phyloP scores from a whole-genome alignment of 2,113 vertebrate genomes.

The Electrona antarctica region DNA sequence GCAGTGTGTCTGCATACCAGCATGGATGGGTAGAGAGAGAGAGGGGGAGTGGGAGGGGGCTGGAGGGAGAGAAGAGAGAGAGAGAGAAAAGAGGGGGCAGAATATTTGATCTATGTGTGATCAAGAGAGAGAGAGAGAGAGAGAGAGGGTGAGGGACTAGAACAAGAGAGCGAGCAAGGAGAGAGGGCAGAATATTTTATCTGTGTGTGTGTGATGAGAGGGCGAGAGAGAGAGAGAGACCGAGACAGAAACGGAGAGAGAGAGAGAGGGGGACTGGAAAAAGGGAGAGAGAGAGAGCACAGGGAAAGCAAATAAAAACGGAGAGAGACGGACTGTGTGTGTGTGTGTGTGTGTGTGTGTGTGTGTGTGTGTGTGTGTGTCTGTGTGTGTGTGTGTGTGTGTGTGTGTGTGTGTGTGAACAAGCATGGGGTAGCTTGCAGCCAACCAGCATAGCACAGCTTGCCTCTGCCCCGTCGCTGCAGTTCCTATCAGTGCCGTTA shows the following conservation, averaged over 20 bases:
- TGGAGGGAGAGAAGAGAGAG: conserved; percentile 73
- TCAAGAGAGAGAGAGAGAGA: conserved; percentile 41
- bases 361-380: too few relatives aligned
- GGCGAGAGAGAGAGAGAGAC: conserved; percentile 23
- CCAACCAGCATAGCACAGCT: conserved; percentile 20
- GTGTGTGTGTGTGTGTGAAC: conserved; percentile 1
- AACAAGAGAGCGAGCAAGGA: too few relatives aligned
- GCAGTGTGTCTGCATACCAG: conserved; percentile 90
- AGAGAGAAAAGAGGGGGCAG: conserved; percentile 33
- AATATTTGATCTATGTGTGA: conserved; percentile 60
- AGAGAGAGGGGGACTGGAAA: background rate
- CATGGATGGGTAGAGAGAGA: conserved; percentile 60
- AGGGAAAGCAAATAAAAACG: background rate
- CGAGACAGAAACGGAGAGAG: conserved; percentile 29
- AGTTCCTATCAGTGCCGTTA: conserved; percentile 34
- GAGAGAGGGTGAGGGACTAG: background rate
- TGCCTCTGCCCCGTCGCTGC: conserved; percentile 39
- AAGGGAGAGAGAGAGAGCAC: background rate
- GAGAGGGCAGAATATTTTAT: too few relatives aligned
- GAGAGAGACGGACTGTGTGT: background rate
- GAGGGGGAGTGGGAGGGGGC: conserved; percentile 4
- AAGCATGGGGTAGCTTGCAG: conserved; percentile 40
- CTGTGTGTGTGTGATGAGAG: background rate
- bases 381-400: too few relatives aligned
- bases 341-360: background rate